Percentiles rank a stretch among this genome's conserved stretches.
Conservation (phyloP, 37 sponge, comb jelly and placozoan species). For the Haliclona indistincta region DNA sequence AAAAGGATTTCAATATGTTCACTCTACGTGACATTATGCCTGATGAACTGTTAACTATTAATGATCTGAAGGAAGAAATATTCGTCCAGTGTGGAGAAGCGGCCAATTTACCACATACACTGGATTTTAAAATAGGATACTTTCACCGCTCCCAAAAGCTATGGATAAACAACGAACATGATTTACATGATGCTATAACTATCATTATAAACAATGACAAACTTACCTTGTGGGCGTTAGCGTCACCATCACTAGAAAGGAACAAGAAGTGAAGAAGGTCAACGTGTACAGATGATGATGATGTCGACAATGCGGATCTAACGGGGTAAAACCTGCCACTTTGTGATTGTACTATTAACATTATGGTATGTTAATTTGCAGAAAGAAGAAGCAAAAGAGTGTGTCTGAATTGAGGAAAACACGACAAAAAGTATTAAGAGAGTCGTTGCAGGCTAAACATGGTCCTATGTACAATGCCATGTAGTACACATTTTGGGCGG, state of each 20-base stretch:
- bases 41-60: constrained; percentile 1
- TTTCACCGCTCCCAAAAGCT: constrained; percentile 6
- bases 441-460: too few relatives aligned
- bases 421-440: too few relatives aligned
- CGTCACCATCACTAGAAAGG: not conserved
- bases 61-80: constrained; percentile 2
- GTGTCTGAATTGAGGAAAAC: too few relatives aligned
- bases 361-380: too few relatives aligned
- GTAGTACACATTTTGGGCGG: too few relatives aligned
- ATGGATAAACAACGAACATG: not conserved
- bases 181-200: not conserved
- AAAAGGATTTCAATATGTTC: constrained; percentile 5
- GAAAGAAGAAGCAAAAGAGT: too few relatives aligned
- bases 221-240: constrained; percentile 10
- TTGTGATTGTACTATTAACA: too few relatives aligned
- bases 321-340: too few relatives aligned
- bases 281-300: not conserved
- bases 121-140: constrained; percentile 2
- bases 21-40: not conserved
- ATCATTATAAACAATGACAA: not conserved
- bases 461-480: too few relatives aligned
- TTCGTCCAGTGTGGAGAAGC: constrained; percentile 9
- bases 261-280: not conserved
- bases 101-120: not conserved
- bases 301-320: not conserved